phyloP scores from a whole-genome alignment of 2,888 invertebrate genomes.

The Trichogramma dendrolimi region DNA sequence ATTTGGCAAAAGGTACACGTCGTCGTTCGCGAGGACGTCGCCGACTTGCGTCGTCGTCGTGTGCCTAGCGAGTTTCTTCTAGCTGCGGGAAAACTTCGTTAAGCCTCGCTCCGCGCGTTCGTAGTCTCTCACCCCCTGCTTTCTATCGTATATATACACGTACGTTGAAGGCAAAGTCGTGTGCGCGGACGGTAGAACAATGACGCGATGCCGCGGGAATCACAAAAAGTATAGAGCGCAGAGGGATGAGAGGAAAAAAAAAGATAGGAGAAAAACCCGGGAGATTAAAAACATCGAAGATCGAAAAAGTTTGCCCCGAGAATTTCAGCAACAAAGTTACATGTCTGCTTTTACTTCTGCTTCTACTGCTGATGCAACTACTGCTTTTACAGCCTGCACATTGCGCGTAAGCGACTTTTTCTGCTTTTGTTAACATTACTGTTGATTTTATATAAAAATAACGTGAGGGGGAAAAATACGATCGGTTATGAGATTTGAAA shows the following conservation, averaged over 20 bases:
- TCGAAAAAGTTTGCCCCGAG: background rate
- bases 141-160: too few species aligned
- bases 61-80: background rate
- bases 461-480: too few species aligned
- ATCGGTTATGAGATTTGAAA: too few species aligned
- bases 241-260: slow-evolving; percentile 2
- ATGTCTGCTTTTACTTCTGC: slow-evolving; percentile 5
- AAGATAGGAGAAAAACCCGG: background rate
- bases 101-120: slow-evolving; percentile 20
- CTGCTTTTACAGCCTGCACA: too few species aligned
- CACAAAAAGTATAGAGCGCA: slow-evolving; percentile 5
- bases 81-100: slow-evolving; percentile 26
- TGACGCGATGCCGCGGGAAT: slow-evolving; percentile 23
- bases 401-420: too few species aligned
- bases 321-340: too few species aligned
- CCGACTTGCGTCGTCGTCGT: slow-evolving; percentile 12
- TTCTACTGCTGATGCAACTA: too few species aligned
- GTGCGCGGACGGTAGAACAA: slow-evolving; percentile 14
- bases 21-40: slow-evolving; percentile 1
- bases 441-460: too few species aligned
- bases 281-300: background rate
- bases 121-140: background rate
- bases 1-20: slow-evolving; percentile 31
- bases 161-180: background rate
- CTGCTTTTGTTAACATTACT: too few species aligned